phyloP scores from a whole-genome alignment of 2,888 invertebrate species.

The Drosophila subsilvestris region DNA sequence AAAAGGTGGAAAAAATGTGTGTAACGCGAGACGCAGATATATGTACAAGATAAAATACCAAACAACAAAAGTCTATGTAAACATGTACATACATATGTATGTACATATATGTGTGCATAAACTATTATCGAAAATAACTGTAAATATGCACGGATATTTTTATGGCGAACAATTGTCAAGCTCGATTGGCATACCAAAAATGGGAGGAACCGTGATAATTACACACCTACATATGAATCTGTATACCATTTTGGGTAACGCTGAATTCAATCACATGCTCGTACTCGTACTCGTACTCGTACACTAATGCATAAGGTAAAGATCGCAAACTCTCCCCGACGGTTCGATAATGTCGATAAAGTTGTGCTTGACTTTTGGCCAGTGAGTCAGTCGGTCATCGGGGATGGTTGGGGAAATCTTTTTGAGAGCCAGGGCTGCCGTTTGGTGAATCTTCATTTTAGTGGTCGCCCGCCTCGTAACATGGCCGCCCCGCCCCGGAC shows the following conservation, averaged over 20 bases:
- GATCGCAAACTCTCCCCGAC: background rate
- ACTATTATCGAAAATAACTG: no score
- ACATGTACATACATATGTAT: no score
- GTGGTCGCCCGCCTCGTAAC: conserved; percentile 19
- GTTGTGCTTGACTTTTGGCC: conserved; percentile 30
- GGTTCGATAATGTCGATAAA: conserved; percentile 19
- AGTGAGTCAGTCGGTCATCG: conserved; percentile 24
- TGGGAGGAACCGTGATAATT: no score
- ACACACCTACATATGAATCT: no score
- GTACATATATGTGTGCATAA: no score
- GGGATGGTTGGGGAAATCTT: conserved; percentile 37
- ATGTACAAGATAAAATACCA: conserved; percentile 8
- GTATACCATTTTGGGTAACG: no score
- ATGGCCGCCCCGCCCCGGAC: background rate
- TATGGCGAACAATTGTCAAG: no score
- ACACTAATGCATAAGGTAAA: background rate
- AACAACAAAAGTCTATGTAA: background rate
- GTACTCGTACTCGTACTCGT: no score
- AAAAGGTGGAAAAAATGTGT: conserved; percentile 2
- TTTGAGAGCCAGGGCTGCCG: conserved; percentile 37
- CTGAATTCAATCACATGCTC: no score
- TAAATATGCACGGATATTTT: no score
- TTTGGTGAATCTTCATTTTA: conserved; percentile 21
- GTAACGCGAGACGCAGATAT: conserved; percentile 1
- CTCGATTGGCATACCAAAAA: no score